Evolutionary conservation across 1,140 invertebrate species (phyloP), one percentile per base, ranked within the genome.

Genomic region (Drosophila nasuta): DNA sequence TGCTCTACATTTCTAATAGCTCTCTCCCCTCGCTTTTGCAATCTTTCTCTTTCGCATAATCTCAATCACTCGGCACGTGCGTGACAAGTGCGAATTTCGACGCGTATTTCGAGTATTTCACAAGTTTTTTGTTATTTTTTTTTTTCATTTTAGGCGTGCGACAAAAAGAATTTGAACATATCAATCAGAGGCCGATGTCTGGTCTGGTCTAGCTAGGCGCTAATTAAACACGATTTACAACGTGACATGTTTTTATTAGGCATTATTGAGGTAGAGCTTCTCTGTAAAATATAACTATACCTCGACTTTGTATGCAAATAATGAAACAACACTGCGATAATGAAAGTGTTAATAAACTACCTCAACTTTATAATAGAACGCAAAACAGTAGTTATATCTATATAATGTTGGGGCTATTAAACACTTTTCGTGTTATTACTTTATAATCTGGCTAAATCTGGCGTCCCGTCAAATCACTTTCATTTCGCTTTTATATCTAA

Each of bases 221-320:
- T 81, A 78, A 75, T 81, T 66, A 62, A 78, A 71, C 62, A 59
- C 60, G 65, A 85, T 81, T 83, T 81, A 77, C 56, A 38, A 20
- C 15, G 46, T 51, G 72, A 70, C 56, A 41, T 71, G 41, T 49
- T 70, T 75, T 75, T 70, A 64, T 66, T 45, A 58, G 35, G n/a
- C 48, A 6, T 43, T 43, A 17, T n/a, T 38, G 30, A 28, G 38
- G 35, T 43, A 45, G 20, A 11, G 1, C 15, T 15, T 33, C 5
- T 35, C 13, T 25, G 5, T 58, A 43, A 58, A 43, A 30, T n/a
- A 52, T 10, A 52, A n/a, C 7, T 7, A 17, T 30, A n/a, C 4
- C n/a, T 43, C 41, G n/a, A 43, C 0, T 13, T 13, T 13, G n/a
- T 7, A 13, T 43, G 11, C 7, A 43, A 43, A 43, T 43, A 43